A percentile compares a stretch with the other conserved stretches of the same genome.
Conservation (phyloP, 2,888 invertebrate species). For the Campoletis raptor region DNA sequence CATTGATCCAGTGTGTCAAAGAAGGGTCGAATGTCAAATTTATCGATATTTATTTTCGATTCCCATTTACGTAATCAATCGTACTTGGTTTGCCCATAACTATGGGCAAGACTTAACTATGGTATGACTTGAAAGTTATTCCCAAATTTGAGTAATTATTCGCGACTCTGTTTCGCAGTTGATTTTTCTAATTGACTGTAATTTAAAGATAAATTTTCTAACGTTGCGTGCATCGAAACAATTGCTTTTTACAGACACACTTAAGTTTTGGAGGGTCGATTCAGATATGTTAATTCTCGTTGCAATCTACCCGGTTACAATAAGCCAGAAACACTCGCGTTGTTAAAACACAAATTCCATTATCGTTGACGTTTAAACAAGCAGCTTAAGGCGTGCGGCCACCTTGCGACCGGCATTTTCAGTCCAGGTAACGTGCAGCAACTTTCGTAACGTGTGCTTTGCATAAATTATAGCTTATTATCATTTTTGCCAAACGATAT, state of each 20-base stretch:
- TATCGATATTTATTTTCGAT: neutral
- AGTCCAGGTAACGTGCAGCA: slow-evolving; percentile 12
- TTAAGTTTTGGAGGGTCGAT: slow-evolving; percentile 20
- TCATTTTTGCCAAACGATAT: slow-evolving; percentile 25
- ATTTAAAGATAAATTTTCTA: neutral
- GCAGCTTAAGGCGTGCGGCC: slow-evolving; percentile 31
- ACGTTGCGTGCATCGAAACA: slow-evolving; percentile 32
- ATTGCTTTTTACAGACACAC: slow-evolving; percentile 10
- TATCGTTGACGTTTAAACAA: slow-evolving; percentile 55
- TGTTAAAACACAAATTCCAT: slow-evolving; percentile 49
- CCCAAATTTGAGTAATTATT: too few relatives aligned
- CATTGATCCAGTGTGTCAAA: too few relatives aligned
- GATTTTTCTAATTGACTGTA: neutral
- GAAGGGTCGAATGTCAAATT: too few relatives aligned
- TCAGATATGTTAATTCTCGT: slow-evolving; percentile 34
- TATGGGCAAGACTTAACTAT: too few relatives aligned
- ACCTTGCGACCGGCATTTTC: slow-evolving; percentile 48
- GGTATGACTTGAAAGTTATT: too few relatives aligned
- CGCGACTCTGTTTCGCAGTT: too few relatives aligned
- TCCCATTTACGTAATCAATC: neutral
- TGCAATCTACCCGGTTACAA: slow-evolving; percentile 14
- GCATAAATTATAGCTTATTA: slow-evolving; percentile 54
- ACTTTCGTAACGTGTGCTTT: slow-evolving; percentile 25
- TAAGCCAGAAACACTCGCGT: slow-evolving; percentile 6
- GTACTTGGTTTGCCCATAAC: neutral